Base-by-base conservation (phyloP, 2,797 vertebrate species). In the Glossophaga mutica region DNA sequence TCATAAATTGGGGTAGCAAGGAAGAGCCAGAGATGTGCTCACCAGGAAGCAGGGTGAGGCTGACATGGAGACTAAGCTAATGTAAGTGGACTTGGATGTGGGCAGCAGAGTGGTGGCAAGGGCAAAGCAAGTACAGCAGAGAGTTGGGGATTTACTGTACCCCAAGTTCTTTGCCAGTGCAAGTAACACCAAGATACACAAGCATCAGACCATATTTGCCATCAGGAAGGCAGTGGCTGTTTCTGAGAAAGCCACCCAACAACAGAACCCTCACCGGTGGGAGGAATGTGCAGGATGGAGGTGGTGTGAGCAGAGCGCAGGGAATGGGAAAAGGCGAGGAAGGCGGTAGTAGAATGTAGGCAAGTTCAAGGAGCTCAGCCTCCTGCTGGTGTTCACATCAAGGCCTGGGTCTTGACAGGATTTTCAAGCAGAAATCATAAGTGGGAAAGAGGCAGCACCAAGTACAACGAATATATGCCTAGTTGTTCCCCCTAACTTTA, bases 341-440 rank as follows among this genome's bases (percentile, higher is more conserved):
- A 76, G 22, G 10, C 0, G 0, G 19, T 0, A 0, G 50, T 22
- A 46, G 32, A 46, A 76, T 2, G n/a, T 3, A 57, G 32, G 9
- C 6, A 5, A 59, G 76, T 34, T 82, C 39, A 62, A 84, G n/a
- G n/a, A 67, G 16, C 37, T 55, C 26, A 65, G 15, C 32, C 81
- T 74, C 34, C 39, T 24, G 5, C 21, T 3, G 3, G 1, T 5
- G 0, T 76, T 79, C 65, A 74, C 32, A 52, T 21, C 8, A 71
- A 96, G 32, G 15, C 24, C n/a, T 21, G 39, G 24, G 16, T 67
- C 18, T 78, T 48, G 52, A 39, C 39, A 44, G 34, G 32, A 65
- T 90, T 91, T 91, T 87, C 37, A 91, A 73, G 48, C 42, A 93
- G 42, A 96, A 94, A 71, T 70, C 6, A 0, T 78, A 93, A 21